These are phyloP conservation scores for Chloroceryle inda DNA, from an alignment of 2,797 vertebrate species.

Conservation along the genomic window DNA sequence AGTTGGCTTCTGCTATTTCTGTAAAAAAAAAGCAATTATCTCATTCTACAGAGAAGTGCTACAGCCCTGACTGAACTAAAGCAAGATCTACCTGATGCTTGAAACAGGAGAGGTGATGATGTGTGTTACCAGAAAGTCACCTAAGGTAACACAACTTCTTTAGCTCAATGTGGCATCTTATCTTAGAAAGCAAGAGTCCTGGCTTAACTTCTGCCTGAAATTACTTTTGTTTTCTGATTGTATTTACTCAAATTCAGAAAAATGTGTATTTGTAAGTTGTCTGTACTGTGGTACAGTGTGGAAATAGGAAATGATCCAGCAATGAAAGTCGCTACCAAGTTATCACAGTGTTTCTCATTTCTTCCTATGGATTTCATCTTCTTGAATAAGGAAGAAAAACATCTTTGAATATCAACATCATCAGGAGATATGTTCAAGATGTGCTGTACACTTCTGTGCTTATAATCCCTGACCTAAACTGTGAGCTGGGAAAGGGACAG, in stretches of 20 bases:
- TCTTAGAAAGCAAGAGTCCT: background rate
- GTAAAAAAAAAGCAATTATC: background rate
- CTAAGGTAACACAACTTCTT: background rate
- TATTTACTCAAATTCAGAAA: background rate
- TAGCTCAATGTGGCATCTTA: background rate
- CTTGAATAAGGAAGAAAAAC: background rate
- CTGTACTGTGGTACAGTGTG: background rate
- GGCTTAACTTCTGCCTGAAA: background rate
- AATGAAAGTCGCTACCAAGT: background rate
- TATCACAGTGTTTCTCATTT: background rate
- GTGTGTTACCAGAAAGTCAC: too few species aligned
- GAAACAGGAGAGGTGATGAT: background rate
- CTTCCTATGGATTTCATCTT: background rate
- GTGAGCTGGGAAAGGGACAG: background rate
- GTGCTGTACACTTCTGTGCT: background rate
- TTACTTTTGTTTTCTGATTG: background rate
- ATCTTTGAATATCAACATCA: background rate
- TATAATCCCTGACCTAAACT: background rate
- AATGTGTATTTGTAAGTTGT: background rate
- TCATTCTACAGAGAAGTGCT: background rate
- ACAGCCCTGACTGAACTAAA: background rate
- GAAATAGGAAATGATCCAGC: background rate
- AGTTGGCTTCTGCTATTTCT: background rate
- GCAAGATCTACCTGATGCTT: background rate
- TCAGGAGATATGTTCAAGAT: background rate